Evolutionary conservation across 1,140 invertebrate species (phyloP), one percentile per base, ranked within the genome.

Genomic region (Pseudomyrmex flavicornis): DNA sequence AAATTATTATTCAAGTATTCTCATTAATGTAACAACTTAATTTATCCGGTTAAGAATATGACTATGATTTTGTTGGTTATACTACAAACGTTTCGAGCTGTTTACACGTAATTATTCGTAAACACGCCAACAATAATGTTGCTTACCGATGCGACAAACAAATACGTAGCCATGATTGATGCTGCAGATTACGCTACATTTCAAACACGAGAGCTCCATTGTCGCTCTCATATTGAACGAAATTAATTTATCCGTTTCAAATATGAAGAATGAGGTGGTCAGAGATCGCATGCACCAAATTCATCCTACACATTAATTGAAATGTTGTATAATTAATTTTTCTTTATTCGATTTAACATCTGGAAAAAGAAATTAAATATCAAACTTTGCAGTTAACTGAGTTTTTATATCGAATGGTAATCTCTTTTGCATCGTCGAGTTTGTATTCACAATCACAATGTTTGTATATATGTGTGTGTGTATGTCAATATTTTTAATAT

Each of bases 131-230:
- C 58, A 75, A 20, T 12, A 50, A 75, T 75, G 58, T 17, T 44
- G 17, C 17, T 46, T 9, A 17, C 59, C 54, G 20, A 61, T 20
- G 4, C 44, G 20, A 9, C 44, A 9, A 22, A 75, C 46, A 75
- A 75, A 75, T 62, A 62, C 50, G 2, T 20, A 48, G 15, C 20
- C 20, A 75, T 75, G 44, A 62, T 75, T 26, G 59, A 62, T 50
- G 22, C 59, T 26, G 12, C 46, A 48, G 58, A 75, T 75, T 50
- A 62, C 46, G 10, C 8, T 26, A 61, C 20, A 63, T 62, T 75
- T 75, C 73, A 75, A 75, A 75, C n/a, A 62, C 26, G 10, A 52
- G 35, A 63, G 59, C 15, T n/a, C n/a, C 50, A 35, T 75, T 63
- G 46, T 75, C 46, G 10, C 10, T 26, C n/a, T 75, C 12, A 17